These are phyloP conservation scores for Pocillopora grandis DNA, from an alignment of 92 coral and sea anemone species.

Conservation along the genomic window DNA sequence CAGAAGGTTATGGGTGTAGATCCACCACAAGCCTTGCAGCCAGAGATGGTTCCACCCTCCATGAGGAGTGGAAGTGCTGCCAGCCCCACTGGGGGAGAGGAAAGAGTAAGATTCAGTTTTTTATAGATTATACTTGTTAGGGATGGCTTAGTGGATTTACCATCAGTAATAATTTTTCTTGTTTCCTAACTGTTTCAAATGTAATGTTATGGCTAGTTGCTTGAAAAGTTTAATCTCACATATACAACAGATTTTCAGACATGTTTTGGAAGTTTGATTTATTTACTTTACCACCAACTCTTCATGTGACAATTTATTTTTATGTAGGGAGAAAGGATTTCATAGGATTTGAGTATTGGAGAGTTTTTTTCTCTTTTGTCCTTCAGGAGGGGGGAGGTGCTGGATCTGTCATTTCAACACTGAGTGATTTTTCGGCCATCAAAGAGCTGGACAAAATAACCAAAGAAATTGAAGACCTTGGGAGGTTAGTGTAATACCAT, in stretches of 20 bases:
- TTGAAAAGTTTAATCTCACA: too few relatives aligned
- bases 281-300: too few relatives aligned
- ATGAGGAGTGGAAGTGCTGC: constrained; percentile 66
- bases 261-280: too few relatives aligned
- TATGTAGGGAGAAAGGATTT: too few relatives aligned
- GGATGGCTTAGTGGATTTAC: not conserved
- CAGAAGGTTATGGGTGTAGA: constrained; percentile 94
- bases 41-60: constrained; percentile 98
- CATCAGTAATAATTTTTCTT: too few relatives aligned
- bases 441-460: constrained; percentile 95
- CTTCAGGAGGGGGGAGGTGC: not conserved
- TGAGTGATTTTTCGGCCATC: constrained; percentile 80
- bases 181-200: too few relatives aligned
- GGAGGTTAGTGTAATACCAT: constrained; percentile 58
- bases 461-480: constrained; percentile 94
- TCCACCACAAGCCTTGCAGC: constrained; percentile 82
- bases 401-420: constrained; percentile 60
- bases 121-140: not conserved
- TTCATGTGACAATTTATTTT: too few relatives aligned
- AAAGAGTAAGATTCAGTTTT: constrained; percentile 49
- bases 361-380: not conserved
- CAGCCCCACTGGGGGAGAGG: constrained; percentile 62
- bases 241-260: too few relatives aligned
- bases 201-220: too few relatives aligned
- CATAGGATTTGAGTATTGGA: not conserved